phyloP scores from a whole-genome alignment of 2,797 vertebrate genomes.

The Anabas testudineus region DNA sequence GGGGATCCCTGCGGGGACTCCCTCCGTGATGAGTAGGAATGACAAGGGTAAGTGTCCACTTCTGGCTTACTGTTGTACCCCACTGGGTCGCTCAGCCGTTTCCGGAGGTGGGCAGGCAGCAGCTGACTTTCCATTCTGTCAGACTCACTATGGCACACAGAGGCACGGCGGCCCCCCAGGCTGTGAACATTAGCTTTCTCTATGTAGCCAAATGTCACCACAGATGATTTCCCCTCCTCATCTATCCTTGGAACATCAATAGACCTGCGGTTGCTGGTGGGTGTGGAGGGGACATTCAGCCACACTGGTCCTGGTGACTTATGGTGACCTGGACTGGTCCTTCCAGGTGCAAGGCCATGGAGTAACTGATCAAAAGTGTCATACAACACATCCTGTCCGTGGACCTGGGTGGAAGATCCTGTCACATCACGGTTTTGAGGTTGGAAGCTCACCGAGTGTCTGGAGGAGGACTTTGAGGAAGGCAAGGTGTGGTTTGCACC shows the following conservation, averaged over 20 bases:
- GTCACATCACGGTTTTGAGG: conserved; percentile 55
- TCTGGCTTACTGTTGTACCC: conserved; percentile 42
- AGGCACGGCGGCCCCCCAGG: conserved; percentile 68
- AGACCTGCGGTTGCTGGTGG: conserved; percentile 72
- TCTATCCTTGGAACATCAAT: conserved; percentile 43
- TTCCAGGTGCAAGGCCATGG: conserved; percentile 71
- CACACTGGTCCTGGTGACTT: conserved; percentile 25
- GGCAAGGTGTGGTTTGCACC: conserved; percentile 51
- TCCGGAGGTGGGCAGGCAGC: conserved; percentile 53
- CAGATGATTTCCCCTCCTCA: conserved; percentile 85
- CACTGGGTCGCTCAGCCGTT: conserved; percentile 76
- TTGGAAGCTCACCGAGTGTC: conserved; percentile 78
- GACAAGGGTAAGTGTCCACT: conserved; percentile 38
- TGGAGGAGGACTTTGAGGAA: conserved; percentile 68
- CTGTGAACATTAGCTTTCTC: conserved; percentile 91
- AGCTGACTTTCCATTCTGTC: conserved; percentile 47
- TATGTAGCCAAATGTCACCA: conserved; percentile 96
- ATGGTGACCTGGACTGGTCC: conserved; percentile 28
- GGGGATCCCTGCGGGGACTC: conserved; percentile 50
- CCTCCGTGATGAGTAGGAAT: conserved; percentile 12
- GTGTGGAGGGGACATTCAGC: conserved; percentile 87
- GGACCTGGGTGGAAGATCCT: conserved; percentile 42
- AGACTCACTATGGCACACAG: conserved; percentile 57
- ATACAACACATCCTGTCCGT: conserved; percentile 54
- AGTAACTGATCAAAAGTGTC: conserved; percentile 74